Evolutionary conservation across 2,797 vertebrate genomes (phyloP), one percentile per base, ranked within the genome.

Genomic region (Pygocentrus nattereri): DNA sequence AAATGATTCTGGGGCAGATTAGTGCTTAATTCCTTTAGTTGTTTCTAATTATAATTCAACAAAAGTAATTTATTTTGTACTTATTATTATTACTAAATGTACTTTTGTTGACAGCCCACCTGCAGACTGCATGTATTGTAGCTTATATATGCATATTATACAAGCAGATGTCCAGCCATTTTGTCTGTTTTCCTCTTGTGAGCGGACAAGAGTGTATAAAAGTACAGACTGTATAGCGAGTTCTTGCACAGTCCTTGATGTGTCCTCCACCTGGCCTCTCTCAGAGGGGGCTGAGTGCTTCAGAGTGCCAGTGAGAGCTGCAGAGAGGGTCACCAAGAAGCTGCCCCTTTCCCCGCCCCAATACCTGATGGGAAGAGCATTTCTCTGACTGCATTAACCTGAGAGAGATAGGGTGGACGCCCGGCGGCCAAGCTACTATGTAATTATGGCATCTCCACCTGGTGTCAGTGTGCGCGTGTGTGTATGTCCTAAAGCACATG

Each of bases 361-460:
- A 62, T 77, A 72, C 76, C 49, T 82, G 76, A 84, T 70, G 79
- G 82, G 75, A 77, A 77, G 76, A 74, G 80, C 80, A 64, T 78
- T 72, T 71, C 79, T 84, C 80, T 85, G 30, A 58, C 76, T 78
- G 78, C 75, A 86, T 89, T 86, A 87, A 82, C 84, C 80, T 72
- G 62, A 85, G 77, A 86, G 75, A 80, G 72, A 80, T 23, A 49
- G 72, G 82, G 61, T 80, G 79, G 75, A 50, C 21, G 49, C 70
- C 70, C 68, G 65, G 74, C 78, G 85, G 78, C 80, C 81, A 73
- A 16, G 30, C 62, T 78, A 54, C 77, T 67, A 67, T 74, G 71
- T 84, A 82, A 88, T 84, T 87, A 85, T 44, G 41, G 50, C 47
- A 54, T 74, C 30, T 75, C 67, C 61, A 74, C 75, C 74, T 65